Evolutionary conservation across 2,113 vertebrate species (phyloP).

Genomic region (Corapipo altera): DNA sequence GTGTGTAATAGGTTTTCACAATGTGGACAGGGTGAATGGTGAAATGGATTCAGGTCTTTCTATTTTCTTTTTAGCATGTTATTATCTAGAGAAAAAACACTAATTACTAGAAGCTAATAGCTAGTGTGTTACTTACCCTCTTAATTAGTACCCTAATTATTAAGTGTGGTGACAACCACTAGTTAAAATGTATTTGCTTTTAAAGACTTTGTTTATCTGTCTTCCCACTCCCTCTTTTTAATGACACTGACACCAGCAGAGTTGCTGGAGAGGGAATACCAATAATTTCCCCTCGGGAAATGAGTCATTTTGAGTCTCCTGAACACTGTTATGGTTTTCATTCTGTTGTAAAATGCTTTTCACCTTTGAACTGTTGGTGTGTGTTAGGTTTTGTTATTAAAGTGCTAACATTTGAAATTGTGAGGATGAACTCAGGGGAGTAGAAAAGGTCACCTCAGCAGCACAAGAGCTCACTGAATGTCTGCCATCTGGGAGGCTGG

Average conservation of each 20-base stretch:
- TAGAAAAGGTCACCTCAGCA: not conserved
- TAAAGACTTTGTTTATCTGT: conserved; percentile 62
- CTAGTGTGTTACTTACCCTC: conserved; percentile 37
- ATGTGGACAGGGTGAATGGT: not conserved
- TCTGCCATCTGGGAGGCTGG: not conserved
- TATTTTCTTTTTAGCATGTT: conserved; percentile 40
- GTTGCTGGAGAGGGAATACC: not conserved
- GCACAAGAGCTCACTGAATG: not conserved
- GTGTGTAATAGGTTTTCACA: not conserved
- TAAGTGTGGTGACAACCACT: conserved; percentile 53
- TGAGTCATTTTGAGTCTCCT: conserved; percentile 20
- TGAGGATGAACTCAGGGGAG: not conserved
- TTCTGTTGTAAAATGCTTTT: conserved; percentile 40
- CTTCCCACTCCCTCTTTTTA: conserved; percentile 24
- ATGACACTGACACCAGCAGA: conserved; percentile 9
- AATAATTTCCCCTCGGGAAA: conserved; percentile 19
- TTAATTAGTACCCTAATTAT: conserved; percentile 59
- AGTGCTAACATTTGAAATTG: not conserved
- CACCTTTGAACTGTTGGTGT: conserved; percentile 39
- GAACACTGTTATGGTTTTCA: not conserved
- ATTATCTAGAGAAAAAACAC: conserved; percentile 36
- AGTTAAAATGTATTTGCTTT: conserved; percentile 33
- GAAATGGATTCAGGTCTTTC: conserved; percentile 13
- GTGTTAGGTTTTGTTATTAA: not conserved
- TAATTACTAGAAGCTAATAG: conserved; percentile 58